Evolutionary conservation across 2,113 vertebrate species (phyloP), one percentile per base, ranked within the genome.

Genomic region (Maccullochella peelii): DNA sequence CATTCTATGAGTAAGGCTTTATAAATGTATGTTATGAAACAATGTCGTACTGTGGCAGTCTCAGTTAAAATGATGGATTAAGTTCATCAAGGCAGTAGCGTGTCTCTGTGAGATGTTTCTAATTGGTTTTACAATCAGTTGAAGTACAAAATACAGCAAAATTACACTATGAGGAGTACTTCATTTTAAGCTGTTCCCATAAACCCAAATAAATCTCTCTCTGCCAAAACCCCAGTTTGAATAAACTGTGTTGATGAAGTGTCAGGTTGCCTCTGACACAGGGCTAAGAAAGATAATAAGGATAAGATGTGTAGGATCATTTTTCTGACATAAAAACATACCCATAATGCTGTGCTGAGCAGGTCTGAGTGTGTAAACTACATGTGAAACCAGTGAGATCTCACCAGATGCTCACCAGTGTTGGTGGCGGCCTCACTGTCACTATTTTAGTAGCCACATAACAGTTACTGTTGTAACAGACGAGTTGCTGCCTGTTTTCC

Each of bases 41-140:
- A 57, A 65, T 8, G 11, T 20, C n/a, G 3, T 11, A 16, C 25
- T 54, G 33, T 23, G 62, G 58, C 57, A 54, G 36, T 73, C 73
- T 84, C 74, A 11, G 65, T 81, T 81, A 27, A 81, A 82, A 54
- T 54, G 30, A 84, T 40, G 42, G 33, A 81, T 73, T 65, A 23
- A 44, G 23, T 74, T 74, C 47, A 79, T 84, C 16, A 40, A 50
- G n/a, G 62, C 62, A 44, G 21, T 11, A 42, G 67, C 16, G 12
- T 42, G 49, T 30, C n/a, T 73, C 59, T 72, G 50, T 30, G 70
- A 80, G 61, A 38, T 69, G 54, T 66, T 57, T 72, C 38, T 77
- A 72, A 63, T 30, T 71, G 81, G 52, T 73, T 78, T 52, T 44
- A 68, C 63, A 75, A 61, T 52, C 63, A 44, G 74, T 14, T 16